These are phyloP conservation scores for Dryomyza anilis DNA, from an alignment of 2,888 invertebrate species.

Conservation along the genomic window DNA sequence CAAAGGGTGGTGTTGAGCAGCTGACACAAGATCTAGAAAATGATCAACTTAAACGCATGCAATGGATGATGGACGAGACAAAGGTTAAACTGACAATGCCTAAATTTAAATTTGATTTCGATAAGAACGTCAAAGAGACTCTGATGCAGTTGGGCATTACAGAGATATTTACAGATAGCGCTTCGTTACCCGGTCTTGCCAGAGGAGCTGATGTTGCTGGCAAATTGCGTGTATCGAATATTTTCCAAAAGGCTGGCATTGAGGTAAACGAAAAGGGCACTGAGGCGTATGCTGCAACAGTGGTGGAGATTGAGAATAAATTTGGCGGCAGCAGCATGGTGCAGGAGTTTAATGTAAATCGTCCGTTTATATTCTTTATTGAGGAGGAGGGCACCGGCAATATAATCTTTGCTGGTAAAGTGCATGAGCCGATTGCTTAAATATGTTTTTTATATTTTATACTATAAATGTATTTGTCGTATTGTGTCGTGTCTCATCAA, in stretches of 20 bases:
- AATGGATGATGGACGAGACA: conserved; percentile 67
- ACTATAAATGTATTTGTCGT: too few species aligned
- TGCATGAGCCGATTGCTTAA: conserved; percentile 73
- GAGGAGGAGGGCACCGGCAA: conserved; percentile 77
- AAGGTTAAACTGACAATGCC: conserved; percentile 72
- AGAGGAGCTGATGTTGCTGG: conserved; percentile 66
- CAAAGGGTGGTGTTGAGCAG: conserved; percentile 67
- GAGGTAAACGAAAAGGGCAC: conserved; percentile 79
- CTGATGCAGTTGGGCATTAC: conserved; percentile 70
- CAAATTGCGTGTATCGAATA: conserved; percentile 69
- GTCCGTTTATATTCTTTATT: conserved; percentile 80
- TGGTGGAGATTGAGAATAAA: conserved; percentile 71
- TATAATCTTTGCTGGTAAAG: conserved; percentile 75
- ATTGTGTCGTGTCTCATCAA: too few species aligned
- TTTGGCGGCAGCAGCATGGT: conserved; percentile 67
- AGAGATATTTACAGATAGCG: conserved; percentile 74
- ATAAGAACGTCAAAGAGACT: conserved; percentile 67
- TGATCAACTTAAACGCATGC: conserved; percentile 64
- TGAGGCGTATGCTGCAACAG: conserved; percentile 71
- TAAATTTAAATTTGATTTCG: conserved; percentile 76
- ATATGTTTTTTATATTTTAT: too few species aligned
- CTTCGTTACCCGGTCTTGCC: conserved; percentile 73
- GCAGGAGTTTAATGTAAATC: conserved; percentile 70
- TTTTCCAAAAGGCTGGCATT: conserved; percentile 77
- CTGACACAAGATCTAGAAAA: conserved; percentile 67